Evolutionary conservation across 2,113 vertebrate genomes (phyloP).

Genomic region (Spilogale gracilis): DNA sequence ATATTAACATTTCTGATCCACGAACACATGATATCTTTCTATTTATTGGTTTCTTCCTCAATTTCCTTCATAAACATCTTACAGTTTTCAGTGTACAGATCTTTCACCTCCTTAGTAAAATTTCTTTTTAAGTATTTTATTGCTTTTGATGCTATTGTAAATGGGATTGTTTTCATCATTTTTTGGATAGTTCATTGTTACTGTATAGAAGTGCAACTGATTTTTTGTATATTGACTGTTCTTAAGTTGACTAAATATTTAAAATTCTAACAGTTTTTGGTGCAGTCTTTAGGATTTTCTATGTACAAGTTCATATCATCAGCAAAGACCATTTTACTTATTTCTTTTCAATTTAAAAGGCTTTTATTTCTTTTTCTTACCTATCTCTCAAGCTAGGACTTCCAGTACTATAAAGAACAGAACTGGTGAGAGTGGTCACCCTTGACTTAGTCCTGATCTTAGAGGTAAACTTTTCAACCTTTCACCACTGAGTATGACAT

Average conservation of each 20-base stretch:
- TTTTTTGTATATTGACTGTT: background rate
- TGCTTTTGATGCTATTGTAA: background rate
- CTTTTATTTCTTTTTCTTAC: background rate
- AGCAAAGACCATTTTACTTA: background rate
- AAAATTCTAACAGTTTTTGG: background rate
- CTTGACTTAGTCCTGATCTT: background rate
- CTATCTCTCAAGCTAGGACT: background rate
- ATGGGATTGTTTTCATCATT: background rate
- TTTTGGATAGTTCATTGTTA: background rate
- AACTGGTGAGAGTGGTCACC: background rate
- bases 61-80: background rate
- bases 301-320: background rate
- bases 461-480: background rate
- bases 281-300: background rate
- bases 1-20: background rate
- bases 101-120: background rate
- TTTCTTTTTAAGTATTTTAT: constrained; percentile 15
- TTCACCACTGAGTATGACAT: background rate
- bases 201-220: background rate
- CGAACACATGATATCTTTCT: background rate
- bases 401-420: background rate
- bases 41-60: background rate
- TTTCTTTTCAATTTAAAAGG: background rate
- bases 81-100: background rate
- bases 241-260: background rate